Evolutionary conservation across 2,113 vertebrate species (phyloP), one percentile per base, ranked within the genome.

Genomic region (Xerus inauris): DNA sequence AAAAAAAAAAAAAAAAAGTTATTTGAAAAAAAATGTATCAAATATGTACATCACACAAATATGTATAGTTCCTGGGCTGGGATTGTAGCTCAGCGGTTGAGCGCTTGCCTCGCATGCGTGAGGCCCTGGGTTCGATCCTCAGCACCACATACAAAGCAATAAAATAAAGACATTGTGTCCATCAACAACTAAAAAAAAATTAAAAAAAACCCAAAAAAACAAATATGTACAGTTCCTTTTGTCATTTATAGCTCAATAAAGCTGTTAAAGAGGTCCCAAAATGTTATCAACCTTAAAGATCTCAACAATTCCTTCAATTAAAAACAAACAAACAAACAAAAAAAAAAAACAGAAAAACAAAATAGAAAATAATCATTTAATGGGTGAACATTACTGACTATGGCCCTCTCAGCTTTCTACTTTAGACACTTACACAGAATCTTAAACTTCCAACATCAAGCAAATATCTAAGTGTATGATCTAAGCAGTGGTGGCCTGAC

Each of bases 301-400:
- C 32, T 82, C 32, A 83, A 77, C 82, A 91, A 47, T 84, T 47
- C 40, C 19, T 45, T 83, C 59, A 1, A 47, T 8, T 6, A 38
- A 35, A 20, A 79, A 7, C 47, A 45, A 92, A 11, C 17, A 69
- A 75, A 38, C 35, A 76, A 59, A 62, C 20, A 35, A 20, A 54
- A 54, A 54, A 54, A 57, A 1, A 57, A 57, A 57, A 57, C 14
- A 54, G 17, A 54, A 54, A 17, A 42, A 22, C 28, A 51, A 57
- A 26, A 42, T n/a, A 45, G 20, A 30, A 9, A 30, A 54, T 0
- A 22, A 0, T 6, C 2, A 28, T 8, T 14, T 24, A 45, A 47
- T 2, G 32, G 47, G 0, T 35, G 6, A 47, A 38, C 2, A 3
- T 12, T 35, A 30, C 62, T 49, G 38, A 30, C 14, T 12, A 4